These are phyloP conservation scores for Tethea ocularis DNA, from an alignment of 2,888 invertebrate genomes.

Conservation along the genomic window DNA sequence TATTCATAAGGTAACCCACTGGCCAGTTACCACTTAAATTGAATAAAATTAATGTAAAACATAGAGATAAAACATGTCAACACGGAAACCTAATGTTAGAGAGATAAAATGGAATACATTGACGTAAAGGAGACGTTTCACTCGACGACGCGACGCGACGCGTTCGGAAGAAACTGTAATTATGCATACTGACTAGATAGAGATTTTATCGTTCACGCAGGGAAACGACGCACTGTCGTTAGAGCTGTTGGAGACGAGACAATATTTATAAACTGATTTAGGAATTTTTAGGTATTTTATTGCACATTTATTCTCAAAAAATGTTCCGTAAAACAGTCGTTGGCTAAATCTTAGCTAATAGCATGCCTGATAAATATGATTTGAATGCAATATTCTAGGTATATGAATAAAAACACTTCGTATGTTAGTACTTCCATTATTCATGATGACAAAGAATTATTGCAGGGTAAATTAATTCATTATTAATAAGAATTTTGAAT, in stretches of 20 bases:
- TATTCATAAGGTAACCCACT: background rate
- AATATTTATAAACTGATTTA: too few species aligned
- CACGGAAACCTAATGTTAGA: background rate
- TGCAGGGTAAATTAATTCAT: too few species aligned
- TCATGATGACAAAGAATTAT: too few species aligned
- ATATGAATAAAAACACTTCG: too few species aligned
- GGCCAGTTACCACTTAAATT: background rate
- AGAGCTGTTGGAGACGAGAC: background rate
- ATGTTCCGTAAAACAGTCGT: too few species aligned
- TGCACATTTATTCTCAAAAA: too few species aligned
- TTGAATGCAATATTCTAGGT: too few species aligned
- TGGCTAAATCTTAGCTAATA: too few species aligned
- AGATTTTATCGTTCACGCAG: background rate
- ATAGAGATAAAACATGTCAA: background rate
- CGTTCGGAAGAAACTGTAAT: background rate
- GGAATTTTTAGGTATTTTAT: too few species aligned
- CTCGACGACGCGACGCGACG: background rate
- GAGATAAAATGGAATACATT: background rate
- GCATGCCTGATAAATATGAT: too few species aligned
- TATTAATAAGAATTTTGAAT: too few species aligned
- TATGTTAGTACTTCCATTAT: too few species aligned
- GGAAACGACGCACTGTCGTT: background rate
- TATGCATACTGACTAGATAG: background rate
- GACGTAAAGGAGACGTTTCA: background rate
- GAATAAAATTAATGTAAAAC: slow-evolving; percentile 3